A percentile compares a stretch with the other conserved stretches of the same genome.
phyloP scores from a whole-genome alignment of 2,113 vertebrate genomes.

The Lethenteron camtschaticum region DNA sequence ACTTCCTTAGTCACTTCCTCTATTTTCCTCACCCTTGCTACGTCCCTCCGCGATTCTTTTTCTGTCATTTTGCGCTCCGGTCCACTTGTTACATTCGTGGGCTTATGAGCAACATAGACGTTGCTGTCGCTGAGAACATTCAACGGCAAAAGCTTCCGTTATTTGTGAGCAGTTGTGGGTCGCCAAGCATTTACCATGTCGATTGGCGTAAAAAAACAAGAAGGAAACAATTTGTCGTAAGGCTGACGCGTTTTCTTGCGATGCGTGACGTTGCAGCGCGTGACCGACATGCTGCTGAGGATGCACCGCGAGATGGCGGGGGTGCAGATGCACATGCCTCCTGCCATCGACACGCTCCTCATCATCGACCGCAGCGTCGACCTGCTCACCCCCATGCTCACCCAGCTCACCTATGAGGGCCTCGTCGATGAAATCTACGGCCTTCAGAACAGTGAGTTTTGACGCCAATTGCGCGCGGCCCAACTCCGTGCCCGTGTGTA shows the following conservation, averaged over 20 bases:
- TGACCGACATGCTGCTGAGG: constrained; percentile 95
- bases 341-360: constrained; percentile 69
- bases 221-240: neutral
- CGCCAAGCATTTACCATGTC: too few relatives aligned
- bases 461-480: rapidly evolving
- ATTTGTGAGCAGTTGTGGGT: too few relatives aligned
- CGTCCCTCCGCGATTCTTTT: too few relatives aligned
- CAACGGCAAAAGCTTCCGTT: neutral
- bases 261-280: constrained; percentile 32
- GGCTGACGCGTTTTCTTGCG: constrained; percentile 9
- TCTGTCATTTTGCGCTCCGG: too few relatives aligned
- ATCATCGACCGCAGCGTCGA: constrained; percentile 79
- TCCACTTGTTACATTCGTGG: too few relatives aligned
- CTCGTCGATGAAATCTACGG: constrained; percentile 91
- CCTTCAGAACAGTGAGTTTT: constrained; percentile 65
- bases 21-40: too few relatives aligned
- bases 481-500: neutral
- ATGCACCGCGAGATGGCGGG: constrained; percentile 93
- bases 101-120: too few relatives aligned
- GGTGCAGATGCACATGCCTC: constrained; percentile 63
- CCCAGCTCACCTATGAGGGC: constrained; percentile 83
- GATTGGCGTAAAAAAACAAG: neutral
- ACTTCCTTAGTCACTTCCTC: too few relatives aligned
- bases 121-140: too few relatives aligned
- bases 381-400: constrained; percentile 63